A percentile compares a stretch with the other conserved stretches of the same genome.
These are phyloP conservation scores for cattle (Bos taurus) DNA, from an alignment of 2,113 vertebrate genomes.

Conservation along the genomic window DNA sequence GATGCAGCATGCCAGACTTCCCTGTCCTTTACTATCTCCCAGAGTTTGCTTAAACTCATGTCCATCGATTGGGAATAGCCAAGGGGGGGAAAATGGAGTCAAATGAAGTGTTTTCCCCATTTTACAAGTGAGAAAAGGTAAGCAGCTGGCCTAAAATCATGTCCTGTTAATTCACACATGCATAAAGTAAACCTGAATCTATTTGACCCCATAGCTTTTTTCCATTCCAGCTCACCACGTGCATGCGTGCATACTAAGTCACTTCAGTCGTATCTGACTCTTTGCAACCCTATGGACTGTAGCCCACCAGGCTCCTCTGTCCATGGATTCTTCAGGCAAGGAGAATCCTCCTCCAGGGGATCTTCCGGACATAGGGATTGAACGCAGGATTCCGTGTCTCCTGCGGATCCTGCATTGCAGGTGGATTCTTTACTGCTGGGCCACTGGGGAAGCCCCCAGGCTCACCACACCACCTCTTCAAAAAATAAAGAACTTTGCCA, in stretches of 20 bases:
- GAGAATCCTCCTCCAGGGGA: background rate
- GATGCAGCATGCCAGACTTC: background rate
- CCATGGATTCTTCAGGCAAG: background rate
- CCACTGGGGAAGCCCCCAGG: background rate
- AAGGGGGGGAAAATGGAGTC: background rate
- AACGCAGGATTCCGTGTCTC: background rate
- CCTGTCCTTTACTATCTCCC: background rate
- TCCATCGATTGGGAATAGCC: background rate
- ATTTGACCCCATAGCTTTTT: background rate
- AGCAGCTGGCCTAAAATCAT: background rate
- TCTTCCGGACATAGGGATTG: background rate
- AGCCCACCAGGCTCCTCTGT: background rate
- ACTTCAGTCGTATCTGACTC: background rate
- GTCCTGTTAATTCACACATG: background rate
- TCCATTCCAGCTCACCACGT: background rate
- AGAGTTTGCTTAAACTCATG: background rate
- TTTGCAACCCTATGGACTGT: background rate
- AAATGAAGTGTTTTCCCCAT: background rate
- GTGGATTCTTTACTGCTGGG: background rate
- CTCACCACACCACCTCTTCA: background rate
- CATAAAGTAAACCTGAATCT: background rate
- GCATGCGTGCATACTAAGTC: background rate
- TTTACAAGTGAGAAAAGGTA: background rate
- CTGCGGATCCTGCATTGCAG: background rate
- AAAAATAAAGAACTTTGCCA: background rate